Evolutionary conservation across 1,140 invertebrate genomes (phyloP), one percentile per base, ranked within the genome.

Genomic region (Cyrtorhinus lividipennis): DNA sequence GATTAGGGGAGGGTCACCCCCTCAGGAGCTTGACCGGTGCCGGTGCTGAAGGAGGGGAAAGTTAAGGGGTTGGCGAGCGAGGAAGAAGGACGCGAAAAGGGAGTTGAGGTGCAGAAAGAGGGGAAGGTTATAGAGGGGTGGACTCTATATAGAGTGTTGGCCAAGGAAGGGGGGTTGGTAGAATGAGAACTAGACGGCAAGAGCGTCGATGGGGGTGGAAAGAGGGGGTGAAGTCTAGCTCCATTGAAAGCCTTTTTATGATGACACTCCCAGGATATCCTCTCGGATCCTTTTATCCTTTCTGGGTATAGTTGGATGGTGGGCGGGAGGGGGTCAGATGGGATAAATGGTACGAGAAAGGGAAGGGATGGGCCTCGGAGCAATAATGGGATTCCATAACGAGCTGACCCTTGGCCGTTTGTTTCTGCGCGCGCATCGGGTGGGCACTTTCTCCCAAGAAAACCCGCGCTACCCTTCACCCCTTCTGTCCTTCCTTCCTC

Each of bases 171-270:
- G 22, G 53, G 53, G 53, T 56, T 22, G 53, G 10, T 18, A 24
- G 20, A 15, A 15, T 2, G 15, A 57, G 24, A 15, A 24, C n/a
- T n/a, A 24, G 22, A 2, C 3, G 56, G 56, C 20, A 15, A 23
- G 56, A 2, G 48, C 2, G 24, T 18, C 13, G 24, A 8, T 18
- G 24, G 24, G 3, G 56, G 56, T 3, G 22, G 22, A 24, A 15
- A 15, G 56, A 24, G 48, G 48, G 20, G 56, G 56, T 15, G 24
- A 24, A 59, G 58, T 25, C 24, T 23, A 8, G 38, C 24, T 59
- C 58, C 58, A 59, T 59, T 59, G 58, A 59, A 59, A 59, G 58
- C 58, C 58, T 59, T 59, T 59, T 59, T 59, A 59, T 59, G 58
- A 59, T 59, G 58, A 59, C 58, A 59, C 58, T 59, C 58, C 58